Conservation (phyloP, 2,888 invertebrate species). For the Noctua janthe region DNA sequence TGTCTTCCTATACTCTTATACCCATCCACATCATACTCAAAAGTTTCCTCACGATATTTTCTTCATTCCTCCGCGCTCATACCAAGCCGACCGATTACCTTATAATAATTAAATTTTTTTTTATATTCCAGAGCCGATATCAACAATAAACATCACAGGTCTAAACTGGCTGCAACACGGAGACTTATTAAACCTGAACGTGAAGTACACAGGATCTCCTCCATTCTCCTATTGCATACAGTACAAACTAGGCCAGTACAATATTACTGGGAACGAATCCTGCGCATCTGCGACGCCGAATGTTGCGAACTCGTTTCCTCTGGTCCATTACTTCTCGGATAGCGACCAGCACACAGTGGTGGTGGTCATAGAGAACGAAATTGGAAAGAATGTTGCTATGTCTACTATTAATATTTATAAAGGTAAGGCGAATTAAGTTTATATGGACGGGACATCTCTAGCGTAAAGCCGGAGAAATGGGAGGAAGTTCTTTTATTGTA, state of each 20-base stretch:
- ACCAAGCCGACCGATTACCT: neutral
- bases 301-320: slow-evolving; percentile 90
- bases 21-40: too few relatives aligned
- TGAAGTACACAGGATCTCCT: slow-evolving; percentile 94
- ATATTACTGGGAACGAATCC: slow-evolving; percentile 94
- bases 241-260: slow-evolving; percentile 92
- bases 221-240: slow-evolving; percentile 93
- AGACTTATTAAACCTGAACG: slow-evolving; percentile 93
- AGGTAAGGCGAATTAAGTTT: slow-evolving; percentile 88
- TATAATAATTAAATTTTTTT: neutral
- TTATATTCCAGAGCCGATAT: slow-evolving; percentile 92
- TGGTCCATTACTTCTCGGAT: slow-evolving; percentile 93
- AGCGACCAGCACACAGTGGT: slow-evolving; percentile 94
- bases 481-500: neutral
- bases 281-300: slow-evolving; percentile 86
- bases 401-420: slow-evolving; percentile 95
- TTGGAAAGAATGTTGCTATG: slow-evolving; percentile 92
- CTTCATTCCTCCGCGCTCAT: too few relatives aligned
- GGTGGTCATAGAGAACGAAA: slow-evolving; percentile 94
- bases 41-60: too few relatives aligned
- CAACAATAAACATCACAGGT: slow-evolving; percentile 93
- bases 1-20: too few relatives aligned
- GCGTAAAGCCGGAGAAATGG: neutral
- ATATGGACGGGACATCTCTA: neutral
- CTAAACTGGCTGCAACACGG: slow-evolving; percentile 96